Conservation (phyloP, 2,113 vertebrate genomes). For the Saimiri boliviensis region DNA sequence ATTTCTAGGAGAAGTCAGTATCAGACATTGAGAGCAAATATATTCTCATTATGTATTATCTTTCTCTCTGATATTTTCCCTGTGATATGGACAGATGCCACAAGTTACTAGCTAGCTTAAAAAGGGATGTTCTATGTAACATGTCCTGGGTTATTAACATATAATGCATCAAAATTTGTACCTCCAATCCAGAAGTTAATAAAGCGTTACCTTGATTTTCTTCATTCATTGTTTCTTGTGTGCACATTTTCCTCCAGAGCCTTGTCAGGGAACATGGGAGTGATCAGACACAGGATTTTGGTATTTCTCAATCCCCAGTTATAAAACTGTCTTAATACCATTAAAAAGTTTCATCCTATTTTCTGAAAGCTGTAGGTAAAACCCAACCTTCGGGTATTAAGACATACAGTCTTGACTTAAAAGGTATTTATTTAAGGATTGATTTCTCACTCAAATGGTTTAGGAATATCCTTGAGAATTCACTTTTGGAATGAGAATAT, state of each 20-base stretch:
- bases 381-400: neutral
- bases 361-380: neutral
- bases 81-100: neutral
- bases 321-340: neutral
- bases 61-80: neutral
- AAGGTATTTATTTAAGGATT: neutral
- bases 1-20: neutral
- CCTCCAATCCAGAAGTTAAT: neutral
- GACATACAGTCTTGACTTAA: neutral
- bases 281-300: neutral
- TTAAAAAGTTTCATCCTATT: neutral
- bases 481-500: conserved; percentile 10
- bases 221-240: neutral
- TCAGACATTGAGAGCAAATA: neutral
- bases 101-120: neutral
- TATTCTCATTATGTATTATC: neutral
- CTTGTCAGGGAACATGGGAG: neutral
- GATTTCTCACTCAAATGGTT: neutral
- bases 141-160: neutral
- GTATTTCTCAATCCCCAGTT: neutral
- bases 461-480: conserved; percentile 46
- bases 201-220: neutral
- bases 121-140: neutral
- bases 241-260: neutral
- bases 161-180: neutral